These are phyloP conservation scores for Lasioglossum lativentre DNA, from an alignment of 2,888 invertebrate genomes.

Conservation along the genomic window DNA sequence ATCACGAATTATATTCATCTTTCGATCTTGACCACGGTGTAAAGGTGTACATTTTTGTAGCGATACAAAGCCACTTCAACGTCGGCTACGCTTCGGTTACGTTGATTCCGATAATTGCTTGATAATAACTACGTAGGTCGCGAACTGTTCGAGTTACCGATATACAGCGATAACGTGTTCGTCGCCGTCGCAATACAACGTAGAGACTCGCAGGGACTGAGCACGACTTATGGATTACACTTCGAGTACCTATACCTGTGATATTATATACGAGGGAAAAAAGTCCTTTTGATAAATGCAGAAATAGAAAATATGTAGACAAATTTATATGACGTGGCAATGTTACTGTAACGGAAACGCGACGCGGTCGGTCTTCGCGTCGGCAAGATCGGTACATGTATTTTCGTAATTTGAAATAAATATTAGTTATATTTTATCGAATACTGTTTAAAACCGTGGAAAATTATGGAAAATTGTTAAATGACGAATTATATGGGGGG, in stretches of 20 bases:
- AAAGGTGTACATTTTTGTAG: constrained; percentile 11
- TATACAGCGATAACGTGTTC: constrained; percentile 13
- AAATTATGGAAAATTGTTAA: neutral
- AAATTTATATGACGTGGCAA: neutral
- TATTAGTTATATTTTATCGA: constrained; percentile 27
- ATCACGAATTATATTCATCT: neutral
- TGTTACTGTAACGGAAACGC: constrained; percentile 14
- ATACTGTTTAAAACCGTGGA: neutral
- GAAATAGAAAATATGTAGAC: constrained; percentile 19
- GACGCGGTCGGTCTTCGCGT: neutral
- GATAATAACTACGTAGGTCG: constrained; percentile 25
- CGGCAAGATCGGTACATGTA: constrained; percentile 32
- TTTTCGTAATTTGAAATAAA: constrained; percentile 55
- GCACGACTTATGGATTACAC: constrained; percentile 31
- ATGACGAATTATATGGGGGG: neutral
- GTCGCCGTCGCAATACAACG: neutral
- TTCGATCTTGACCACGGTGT: neutral
- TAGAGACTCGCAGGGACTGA: neutral
- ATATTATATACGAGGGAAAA: constrained; percentile 41
- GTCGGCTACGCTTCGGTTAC: constrained; percentile 12
- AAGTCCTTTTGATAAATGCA: constrained; percentile 32
- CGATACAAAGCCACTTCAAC: neutral
- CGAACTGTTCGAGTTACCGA: neutral
- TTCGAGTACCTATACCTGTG: constrained; percentile 62
- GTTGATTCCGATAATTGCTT: constrained; percentile 22